phyloP scores from a whole-genome alignment of 2,113 vertebrate species.

The Phrynosoma platyrhinos region DNA sequence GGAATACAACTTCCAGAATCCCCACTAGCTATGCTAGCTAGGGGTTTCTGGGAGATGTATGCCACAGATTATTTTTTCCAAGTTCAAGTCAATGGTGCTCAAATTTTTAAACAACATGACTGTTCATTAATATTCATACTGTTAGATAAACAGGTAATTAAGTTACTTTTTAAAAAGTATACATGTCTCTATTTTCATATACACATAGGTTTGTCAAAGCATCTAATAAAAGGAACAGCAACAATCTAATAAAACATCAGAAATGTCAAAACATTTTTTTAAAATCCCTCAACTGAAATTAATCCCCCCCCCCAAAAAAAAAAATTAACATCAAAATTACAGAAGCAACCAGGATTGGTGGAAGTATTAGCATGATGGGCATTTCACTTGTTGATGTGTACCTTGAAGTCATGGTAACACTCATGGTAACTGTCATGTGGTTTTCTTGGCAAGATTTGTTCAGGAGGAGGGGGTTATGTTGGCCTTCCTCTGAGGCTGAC shows the following conservation, averaged over 20 bases:
- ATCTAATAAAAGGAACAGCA: not conserved
- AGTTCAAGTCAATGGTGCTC: not conserved
- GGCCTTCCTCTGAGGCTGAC: too few species aligned
- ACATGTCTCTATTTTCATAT: not conserved
- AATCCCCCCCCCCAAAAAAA: too few species aligned
- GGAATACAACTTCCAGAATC: too few species aligned
- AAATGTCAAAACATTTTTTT: not conserved
- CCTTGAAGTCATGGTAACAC: too few species aligned
- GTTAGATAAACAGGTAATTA: not conserved
- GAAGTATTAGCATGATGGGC: not conserved
- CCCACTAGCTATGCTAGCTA: not conserved
- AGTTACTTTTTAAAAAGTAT: not conserved
- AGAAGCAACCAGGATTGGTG: not conserved
- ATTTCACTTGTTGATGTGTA: too few species aligned
- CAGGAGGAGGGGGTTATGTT: too few species aligned
- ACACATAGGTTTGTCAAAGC: not conserved
- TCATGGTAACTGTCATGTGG: too few species aligned
- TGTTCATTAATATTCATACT: too few species aligned
- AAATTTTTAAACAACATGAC: not conserved
- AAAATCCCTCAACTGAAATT: not conserved
- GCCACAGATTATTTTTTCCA: too few species aligned
- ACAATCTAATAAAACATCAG: too few species aligned
- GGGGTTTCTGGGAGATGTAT: not conserved
- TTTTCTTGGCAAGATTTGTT: too few species aligned
- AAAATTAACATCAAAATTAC: not conserved